Conservation (phyloP, 2,797 vertebrate species). For the Chrysocyon brachyurus region DNA sequence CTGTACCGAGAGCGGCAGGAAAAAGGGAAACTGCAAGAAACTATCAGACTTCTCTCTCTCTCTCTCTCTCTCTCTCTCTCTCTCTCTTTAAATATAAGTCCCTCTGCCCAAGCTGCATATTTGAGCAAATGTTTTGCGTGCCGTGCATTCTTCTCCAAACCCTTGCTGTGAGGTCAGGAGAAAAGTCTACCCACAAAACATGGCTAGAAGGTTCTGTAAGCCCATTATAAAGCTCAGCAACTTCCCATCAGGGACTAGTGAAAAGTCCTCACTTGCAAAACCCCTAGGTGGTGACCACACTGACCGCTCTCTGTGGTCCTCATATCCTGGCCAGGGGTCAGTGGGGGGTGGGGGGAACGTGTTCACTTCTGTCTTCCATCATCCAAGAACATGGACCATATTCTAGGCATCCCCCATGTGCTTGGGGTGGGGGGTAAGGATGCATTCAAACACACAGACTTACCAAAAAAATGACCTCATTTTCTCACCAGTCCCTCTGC, state of each 20-base stretch:
- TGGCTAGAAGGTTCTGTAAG: background rate
- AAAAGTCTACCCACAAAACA: background rate
- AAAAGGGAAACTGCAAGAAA: slow-evolving; percentile 86
- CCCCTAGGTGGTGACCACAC: no score
- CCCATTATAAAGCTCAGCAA: background rate
- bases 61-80: slow-evolving; percentile 45
- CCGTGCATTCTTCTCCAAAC: background rate
- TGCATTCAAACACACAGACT: background rate
- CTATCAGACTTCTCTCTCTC: slow-evolving; percentile 71
- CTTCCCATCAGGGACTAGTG: background rate
- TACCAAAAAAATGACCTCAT: background rate
- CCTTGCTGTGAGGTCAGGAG: background rate
- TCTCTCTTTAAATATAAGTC: slow-evolving; percentile 20
- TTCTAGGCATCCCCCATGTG: background rate
- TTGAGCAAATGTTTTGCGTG: background rate
- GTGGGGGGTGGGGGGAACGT: background rate
- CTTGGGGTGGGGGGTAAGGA: background rate
- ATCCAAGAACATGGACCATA: accelerated
- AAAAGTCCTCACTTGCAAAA: background rate
- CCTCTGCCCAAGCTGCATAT: background rate
- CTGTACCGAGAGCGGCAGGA: slow-evolving; percentile 82
- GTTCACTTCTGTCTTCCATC: background rate
- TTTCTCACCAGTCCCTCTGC: background rate
- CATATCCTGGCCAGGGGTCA: background rate
- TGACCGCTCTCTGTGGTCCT: background rate